Evolutionary conservation across 2,113 vertebrate genomes (phyloP).

Genomic region (Indicator maculatus): DNA sequence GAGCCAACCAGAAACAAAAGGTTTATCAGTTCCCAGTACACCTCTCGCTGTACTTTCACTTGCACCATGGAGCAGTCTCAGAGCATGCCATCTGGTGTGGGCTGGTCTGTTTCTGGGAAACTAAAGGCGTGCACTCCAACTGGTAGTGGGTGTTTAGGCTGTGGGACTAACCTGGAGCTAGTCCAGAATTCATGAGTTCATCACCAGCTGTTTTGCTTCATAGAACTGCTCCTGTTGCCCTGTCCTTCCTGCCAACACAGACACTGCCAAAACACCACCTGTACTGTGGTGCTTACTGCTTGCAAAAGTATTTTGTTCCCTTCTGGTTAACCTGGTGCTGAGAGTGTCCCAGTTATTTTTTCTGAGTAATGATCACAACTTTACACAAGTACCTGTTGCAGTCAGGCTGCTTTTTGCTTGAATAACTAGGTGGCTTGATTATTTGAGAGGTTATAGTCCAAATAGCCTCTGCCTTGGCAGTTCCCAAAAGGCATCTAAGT

Average conservation of each 20-base stretch:
- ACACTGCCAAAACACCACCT: neutral
- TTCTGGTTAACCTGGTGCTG: neutral
- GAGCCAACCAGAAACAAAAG: neutral
- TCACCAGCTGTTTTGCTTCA: neutral
- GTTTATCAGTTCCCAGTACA: neutral
- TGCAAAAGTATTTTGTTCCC: neutral
- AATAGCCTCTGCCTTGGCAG: neutral
- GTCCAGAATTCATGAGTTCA: neutral
- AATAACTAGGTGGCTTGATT: neutral
- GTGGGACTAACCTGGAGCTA: neutral
- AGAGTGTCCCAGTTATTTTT: neutral
- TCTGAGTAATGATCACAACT: neutral
- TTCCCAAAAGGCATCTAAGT: neutral
- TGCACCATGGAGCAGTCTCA: neutral
- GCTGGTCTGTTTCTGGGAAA: neutral
- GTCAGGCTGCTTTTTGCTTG: neutral
- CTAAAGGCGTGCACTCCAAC: neutral
- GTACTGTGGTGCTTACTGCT: fast-evolving
- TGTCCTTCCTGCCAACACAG: neutral
- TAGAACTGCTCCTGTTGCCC: neutral
- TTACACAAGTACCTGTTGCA: neutral
- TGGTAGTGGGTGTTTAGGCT: neutral
- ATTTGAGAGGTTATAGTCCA: neutral
- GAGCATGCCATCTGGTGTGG: no score
- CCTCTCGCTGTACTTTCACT: neutral